phyloP scores from a whole-genome alignment of 2,797 vertebrate genomes.

The Etheostoma perlongum region DNA sequence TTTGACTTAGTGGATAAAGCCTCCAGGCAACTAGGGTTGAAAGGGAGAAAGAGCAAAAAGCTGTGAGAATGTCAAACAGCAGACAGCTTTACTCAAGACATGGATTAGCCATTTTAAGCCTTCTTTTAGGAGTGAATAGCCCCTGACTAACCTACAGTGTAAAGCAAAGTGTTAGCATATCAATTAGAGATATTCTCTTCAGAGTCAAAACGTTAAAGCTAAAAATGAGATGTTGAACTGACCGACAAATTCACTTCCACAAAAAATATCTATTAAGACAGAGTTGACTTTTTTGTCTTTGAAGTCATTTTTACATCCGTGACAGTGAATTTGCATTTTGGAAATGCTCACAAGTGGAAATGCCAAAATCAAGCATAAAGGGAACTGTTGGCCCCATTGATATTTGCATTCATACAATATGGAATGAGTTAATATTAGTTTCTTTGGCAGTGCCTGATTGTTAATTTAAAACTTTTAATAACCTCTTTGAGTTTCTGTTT shows the following conservation, averaged over 20 bases:
- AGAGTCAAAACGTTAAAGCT: constrained; percentile 21
- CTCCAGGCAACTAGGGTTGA: constrained; percentile 65
- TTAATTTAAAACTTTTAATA: constrained; percentile 22
- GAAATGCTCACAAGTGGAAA: constrained; percentile 36
- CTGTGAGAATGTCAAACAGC: constrained; percentile 76
- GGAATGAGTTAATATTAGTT: constrained; percentile 38
- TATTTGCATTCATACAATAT: constrained; percentile 46
- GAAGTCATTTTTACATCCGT: constrained; percentile 41
- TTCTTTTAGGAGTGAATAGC: constrained; percentile 59
- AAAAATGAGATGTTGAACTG: constrained; percentile 40
- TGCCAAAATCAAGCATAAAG: constrained; percentile 29
- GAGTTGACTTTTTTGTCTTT: constrained; percentile 12
- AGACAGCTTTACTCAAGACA: constrained; percentile 68
- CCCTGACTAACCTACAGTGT: constrained; percentile 41
- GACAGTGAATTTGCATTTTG: constrained; percentile 33
- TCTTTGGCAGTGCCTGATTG: constrained; percentile 20
- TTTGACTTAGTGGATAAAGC: constrained; percentile 80
- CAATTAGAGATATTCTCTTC: constrained; percentile 46
- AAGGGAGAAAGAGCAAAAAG: constrained; percentile 56
- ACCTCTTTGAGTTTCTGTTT: not conserved
- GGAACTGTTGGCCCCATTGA: constrained; percentile 11
- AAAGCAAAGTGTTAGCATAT: constrained; percentile 52
- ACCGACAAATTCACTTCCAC: constrained; percentile 1
- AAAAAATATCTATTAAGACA: too few relatives aligned
- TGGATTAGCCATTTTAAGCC: constrained; percentile 66